A percentile compares a stretch with the other conserved stretches of the same genome.
Evolutionary conservation across 64 coral and sea anemone genomes (phyloP).

Genomic region (Stylophora pistillata): DNA sequence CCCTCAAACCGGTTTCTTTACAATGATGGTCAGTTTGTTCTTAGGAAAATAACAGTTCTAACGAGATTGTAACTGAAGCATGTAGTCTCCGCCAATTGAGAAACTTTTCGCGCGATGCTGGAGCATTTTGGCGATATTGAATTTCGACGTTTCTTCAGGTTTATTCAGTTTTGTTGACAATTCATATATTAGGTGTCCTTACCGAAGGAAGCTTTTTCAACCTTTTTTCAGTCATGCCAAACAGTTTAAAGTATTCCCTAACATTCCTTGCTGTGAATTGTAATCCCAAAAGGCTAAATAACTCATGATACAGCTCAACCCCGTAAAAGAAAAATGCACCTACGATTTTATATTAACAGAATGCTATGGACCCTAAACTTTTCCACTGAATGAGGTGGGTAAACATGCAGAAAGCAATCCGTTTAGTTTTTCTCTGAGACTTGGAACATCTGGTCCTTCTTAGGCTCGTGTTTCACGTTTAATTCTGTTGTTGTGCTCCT

Average conservation of each 20-base stretch:
- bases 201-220: background rate
- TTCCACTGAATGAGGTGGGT: background rate
- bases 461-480: background rate
- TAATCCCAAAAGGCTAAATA: too few relatives aligned
- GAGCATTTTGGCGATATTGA: background rate
- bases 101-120: background rate
- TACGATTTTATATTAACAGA: background rate
- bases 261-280: background rate
- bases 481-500: background rate
- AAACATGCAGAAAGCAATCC: background rate
- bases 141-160: background rate
- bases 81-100: background rate
- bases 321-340: background rate
- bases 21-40: too few relatives aligned
- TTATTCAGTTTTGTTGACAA: background rate
- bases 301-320: too few relatives aligned
- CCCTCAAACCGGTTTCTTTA: too few relatives aligned
- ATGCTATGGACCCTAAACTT: background rate
- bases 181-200: background rate
- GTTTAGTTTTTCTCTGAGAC: constrained; percentile 2
- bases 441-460: constrained; percentile 2
- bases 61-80: background rate
- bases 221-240: background rate
- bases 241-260: background rate
- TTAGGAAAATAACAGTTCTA: background rate